These are phyloP conservation scores for Verasper variegatus DNA, from an alignment of 2,113 vertebrate species.

Conservation along the genomic window DNA sequence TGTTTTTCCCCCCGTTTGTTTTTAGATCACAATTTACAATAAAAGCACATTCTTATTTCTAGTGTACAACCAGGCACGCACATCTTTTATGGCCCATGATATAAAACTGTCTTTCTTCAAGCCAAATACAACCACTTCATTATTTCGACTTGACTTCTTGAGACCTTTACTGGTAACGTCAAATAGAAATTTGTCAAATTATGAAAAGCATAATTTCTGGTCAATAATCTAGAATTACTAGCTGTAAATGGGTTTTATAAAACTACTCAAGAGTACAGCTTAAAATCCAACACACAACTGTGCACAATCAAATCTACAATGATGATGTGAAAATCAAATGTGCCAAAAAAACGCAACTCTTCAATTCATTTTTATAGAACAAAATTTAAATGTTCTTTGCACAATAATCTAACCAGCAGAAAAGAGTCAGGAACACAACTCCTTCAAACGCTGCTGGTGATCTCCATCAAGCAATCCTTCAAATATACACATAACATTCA, in stretches of 20 bases:
- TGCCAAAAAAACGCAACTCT: conserved; percentile 11
- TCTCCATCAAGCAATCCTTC: conserved; percentile 39
- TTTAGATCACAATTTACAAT: background rate
- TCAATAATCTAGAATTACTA: conserved; percentile 7
- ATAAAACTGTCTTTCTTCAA: background rate
- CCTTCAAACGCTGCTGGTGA: conserved; percentile 30
- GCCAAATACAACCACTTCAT: background rate
- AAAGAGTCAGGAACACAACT: conserved; percentile 7
- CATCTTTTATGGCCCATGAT: too few species aligned
- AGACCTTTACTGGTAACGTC: too few species aligned
- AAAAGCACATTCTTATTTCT: background rate
- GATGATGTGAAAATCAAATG: conserved; percentile 19
- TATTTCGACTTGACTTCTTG: background rate
- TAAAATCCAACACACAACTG: conserved; percentile 8
- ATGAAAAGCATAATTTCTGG: background rate
- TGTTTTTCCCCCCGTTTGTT: too few species aligned
- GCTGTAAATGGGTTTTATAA: background rate
- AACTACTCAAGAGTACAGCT: background rate
- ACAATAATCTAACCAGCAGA: background rate
- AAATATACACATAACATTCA: conserved; percentile 37
- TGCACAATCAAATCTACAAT: background rate
- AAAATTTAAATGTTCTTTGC: background rate
- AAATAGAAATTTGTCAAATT: too few species aligned
- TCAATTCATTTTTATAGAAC: background rate
- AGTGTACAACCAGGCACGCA: background rate